These are phyloP conservation scores for Gymnoscopelus braueri DNA, from an alignment of 2,797 vertebrate species.

Conservation along the genomic window DNA sequence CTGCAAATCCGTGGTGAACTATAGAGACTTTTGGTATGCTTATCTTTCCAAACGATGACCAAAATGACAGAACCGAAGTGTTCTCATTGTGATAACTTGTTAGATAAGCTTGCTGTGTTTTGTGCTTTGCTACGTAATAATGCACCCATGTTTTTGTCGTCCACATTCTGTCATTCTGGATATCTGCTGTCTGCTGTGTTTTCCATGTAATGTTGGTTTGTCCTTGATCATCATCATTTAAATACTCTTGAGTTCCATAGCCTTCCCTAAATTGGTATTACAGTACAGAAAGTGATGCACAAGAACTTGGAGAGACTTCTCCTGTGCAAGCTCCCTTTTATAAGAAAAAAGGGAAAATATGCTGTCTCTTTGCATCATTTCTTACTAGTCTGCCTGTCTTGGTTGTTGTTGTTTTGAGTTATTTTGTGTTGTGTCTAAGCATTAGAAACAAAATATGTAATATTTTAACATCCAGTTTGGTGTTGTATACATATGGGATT, in stretches of 20 bases:
- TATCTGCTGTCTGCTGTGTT: slow-evolving; percentile 81
- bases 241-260: slow-evolving; percentile 68
- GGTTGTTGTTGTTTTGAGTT: slow-evolving; percentile 65
- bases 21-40: slow-evolving; percentile 95
- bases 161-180: slow-evolving; percentile 87
- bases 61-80: slow-evolving; percentile 78
- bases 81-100: slow-evolving; percentile 57
- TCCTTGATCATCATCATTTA: slow-evolving; percentile 79
- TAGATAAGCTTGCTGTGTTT: slow-evolving; percentile 63
- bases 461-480: slow-evolving; percentile 36
- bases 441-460: slow-evolving; percentile 36
- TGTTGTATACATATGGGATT: slow-evolving; percentile 74
- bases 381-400: slow-evolving; percentile 66
- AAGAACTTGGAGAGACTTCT: slow-evolving; percentile 47
- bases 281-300: slow-evolving; percentile 73
- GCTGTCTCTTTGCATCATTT: slow-evolving; percentile 75
- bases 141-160: slow-evolving; percentile 64
- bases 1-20: slow-evolving; percentile 91
- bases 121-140: slow-evolving; percentile 67
- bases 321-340: slow-evolving; percentile 29
- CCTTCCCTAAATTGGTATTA: slow-evolving; percentile 72
- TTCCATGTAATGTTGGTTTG: slow-evolving; percentile 79
- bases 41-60: slow-evolving; percentile 82
- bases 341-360: slow-evolving; percentile 32
- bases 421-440: slow-evolving; percentile 57